These are phyloP conservation scores for Melanophora roralis DNA, from an alignment of 2,888 invertebrate genomes.

Conservation along the genomic window DNA sequence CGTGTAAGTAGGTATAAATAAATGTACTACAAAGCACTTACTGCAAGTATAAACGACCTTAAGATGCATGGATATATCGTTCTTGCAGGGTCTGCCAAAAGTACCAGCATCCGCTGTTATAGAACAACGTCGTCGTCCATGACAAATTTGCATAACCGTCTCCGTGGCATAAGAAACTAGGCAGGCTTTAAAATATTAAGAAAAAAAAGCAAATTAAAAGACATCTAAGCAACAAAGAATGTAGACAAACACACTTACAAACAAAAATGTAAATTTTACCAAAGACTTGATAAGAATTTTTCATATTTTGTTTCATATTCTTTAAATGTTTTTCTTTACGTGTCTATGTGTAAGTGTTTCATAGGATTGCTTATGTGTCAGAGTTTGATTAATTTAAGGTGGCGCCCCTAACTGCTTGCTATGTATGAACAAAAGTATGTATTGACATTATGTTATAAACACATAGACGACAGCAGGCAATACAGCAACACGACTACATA, in stretches of 20 bases:
- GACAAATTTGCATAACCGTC: conserved; percentile 91
- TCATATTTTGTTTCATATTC: conserved; percentile 5
- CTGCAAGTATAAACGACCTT: conserved; percentile 93
- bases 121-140: conserved; percentile 88
- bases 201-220: conserved; percentile 24
- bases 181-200: conserved; percentile 82
- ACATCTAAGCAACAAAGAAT: neutral
- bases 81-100: conserved; percentile 89
- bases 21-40: conserved; percentile 78
- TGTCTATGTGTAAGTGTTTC: neutral
- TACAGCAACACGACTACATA: too few species aligned
- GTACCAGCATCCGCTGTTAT: conserved; percentile 88
- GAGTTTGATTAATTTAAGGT: conserved; percentile 3
- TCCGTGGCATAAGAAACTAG: conserved; percentile 93
- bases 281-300: conserved; percentile 30
- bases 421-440: too few species aligned
- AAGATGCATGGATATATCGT: conserved; percentile 88
- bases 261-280: conserved; percentile 21
- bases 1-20: neutral
- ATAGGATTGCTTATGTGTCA: neutral
- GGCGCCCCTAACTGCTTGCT: conserved; percentile 24
- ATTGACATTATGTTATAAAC: too few species aligned
- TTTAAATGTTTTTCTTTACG: neutral
- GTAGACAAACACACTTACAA: neutral
- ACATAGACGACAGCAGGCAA: too few species aligned